Evolutionary conservation across 2,797 vertebrate species (phyloP).

Genomic region (Philypnodon macrostomus): DNA sequence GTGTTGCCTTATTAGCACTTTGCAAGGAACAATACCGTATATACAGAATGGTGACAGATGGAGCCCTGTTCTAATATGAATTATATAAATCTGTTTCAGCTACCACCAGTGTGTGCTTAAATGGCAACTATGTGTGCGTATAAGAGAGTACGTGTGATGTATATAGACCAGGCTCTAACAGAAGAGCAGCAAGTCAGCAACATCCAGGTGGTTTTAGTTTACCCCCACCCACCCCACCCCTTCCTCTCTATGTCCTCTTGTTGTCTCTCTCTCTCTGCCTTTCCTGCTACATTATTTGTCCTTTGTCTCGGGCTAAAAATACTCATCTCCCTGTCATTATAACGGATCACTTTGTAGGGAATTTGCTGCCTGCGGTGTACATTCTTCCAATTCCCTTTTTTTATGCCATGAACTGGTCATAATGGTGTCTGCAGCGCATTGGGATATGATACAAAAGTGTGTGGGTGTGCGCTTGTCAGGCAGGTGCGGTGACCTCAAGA

Average conservation of each 20-base stretch:
- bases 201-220: slow-evolving; percentile 69
- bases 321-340: slow-evolving; percentile 70
- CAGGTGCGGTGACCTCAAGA: slow-evolving; percentile 54
- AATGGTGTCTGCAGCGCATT: slow-evolving; percentile 41
- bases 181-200: slow-evolving; percentile 64
- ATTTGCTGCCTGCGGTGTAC: slow-evolving; percentile 60
- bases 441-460: slow-evolving; percentile 42
- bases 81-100: slow-evolving; percentile 5
- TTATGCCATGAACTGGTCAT: slow-evolving; percentile 22
- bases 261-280: slow-evolving; percentile 58
- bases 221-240: slow-evolving; percentile 41
- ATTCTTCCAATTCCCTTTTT: slow-evolving; percentile 44
- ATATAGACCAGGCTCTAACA: slow-evolving; percentile 53
- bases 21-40: not conserved
- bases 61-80: slow-evolving; percentile 3
- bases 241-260: slow-evolving; percentile 44
- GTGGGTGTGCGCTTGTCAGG: slow-evolving; percentile 36
- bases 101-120: slow-evolving; percentile 16
- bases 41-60: not conserved
- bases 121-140: slow-evolving; percentile 8
- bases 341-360: slow-evolving; percentile 68
- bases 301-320: slow-evolving; percentile 73
- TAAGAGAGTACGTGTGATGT: slow-evolving; percentile 23
- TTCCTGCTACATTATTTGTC: slow-evolving; percentile 68
- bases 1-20: not conserved